Evolutionary conservation across 1,140 invertebrate species (phyloP).

Genomic region (Bombus haemorrhoidalis): DNA sequence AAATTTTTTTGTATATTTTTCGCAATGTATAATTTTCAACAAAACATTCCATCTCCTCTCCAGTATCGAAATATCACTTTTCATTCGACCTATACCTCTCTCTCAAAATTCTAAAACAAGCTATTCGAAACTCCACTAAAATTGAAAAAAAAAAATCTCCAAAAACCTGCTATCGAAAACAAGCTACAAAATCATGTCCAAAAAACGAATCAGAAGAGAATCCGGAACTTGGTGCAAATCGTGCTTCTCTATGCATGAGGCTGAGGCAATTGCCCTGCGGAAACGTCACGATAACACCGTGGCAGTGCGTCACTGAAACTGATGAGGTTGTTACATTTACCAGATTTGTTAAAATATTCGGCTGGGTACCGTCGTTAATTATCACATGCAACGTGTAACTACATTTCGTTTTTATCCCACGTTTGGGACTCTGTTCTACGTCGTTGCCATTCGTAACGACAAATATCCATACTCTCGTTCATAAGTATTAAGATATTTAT

Average conservation of each 20-base stretch:
- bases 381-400: background rate
- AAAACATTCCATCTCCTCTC: background rate
- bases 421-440: no score
- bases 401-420: background rate
- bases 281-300: background rate
- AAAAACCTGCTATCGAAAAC: no score
- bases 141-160: no score
- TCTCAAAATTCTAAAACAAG: background rate
- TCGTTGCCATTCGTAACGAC: no score
- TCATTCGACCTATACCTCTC: background rate
- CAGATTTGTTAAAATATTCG: constrained; percentile 35
- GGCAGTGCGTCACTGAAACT: background rate
- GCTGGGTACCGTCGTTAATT: constrained; percentile 5
- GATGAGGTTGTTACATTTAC: constrained; percentile 29
- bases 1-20: background rate
- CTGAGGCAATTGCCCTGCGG: background rate
- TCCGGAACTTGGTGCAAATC: background rate
- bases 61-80: background rate
- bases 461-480: no score
- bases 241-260: constrained; percentile 20
- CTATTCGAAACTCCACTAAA: no score
- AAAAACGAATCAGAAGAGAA: no score
- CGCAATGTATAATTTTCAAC: background rate
- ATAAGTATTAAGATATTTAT: no score
- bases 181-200: no score